phyloP scores from a whole-genome alignment of 2,888 invertebrate genomes.

The Amphipyra berbera region DNA sequence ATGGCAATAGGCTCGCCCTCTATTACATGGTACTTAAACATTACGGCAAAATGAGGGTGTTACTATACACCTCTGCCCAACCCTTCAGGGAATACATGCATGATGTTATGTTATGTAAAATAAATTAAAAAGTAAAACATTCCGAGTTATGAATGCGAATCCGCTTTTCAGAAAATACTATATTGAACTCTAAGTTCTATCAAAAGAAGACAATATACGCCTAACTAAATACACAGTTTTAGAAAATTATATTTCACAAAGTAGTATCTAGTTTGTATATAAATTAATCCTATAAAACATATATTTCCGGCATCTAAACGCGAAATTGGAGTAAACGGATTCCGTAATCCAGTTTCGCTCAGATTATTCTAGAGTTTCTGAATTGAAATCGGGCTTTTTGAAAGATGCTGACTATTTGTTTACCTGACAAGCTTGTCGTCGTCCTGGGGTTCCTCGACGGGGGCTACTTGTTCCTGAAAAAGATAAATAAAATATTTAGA shows the following conservation, averaged over 20 bases:
- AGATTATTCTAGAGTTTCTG: constrained; percentile 2
- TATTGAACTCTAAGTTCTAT: too few species aligned
- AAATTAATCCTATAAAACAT: constrained; percentile 23
- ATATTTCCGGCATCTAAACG: constrained; percentile 23
- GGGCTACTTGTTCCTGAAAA: constrained; percentile 83
- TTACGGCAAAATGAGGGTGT: too few species aligned
- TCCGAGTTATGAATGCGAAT: too few species aligned
- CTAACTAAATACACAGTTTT: neutral
- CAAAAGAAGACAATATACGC: too few species aligned
- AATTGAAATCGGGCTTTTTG: constrained; percentile 5
- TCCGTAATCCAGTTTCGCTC: constrained; percentile 11
- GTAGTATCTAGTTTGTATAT: constrained; percentile 16
- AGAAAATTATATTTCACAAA: constrained; percentile 33
- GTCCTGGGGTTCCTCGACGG: constrained; percentile 82
- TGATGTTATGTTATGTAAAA: too few species aligned
- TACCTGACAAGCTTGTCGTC: constrained; percentile 78
- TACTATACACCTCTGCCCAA: too few species aligned
- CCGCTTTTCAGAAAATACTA: too few species aligned
- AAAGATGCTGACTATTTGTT: constrained; percentile 23
- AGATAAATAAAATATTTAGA: constrained; percentile 13
- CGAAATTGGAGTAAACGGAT: constrained; percentile 10
- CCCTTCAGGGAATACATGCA: too few species aligned
- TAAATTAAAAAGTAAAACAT: too few species aligned
- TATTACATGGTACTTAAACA: too few species aligned
- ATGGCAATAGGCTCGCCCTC: too few species aligned